Evolutionary conservation across 2,888 invertebrate genomes (phyloP).

Genomic region (Pterostichus madidus): DNA sequence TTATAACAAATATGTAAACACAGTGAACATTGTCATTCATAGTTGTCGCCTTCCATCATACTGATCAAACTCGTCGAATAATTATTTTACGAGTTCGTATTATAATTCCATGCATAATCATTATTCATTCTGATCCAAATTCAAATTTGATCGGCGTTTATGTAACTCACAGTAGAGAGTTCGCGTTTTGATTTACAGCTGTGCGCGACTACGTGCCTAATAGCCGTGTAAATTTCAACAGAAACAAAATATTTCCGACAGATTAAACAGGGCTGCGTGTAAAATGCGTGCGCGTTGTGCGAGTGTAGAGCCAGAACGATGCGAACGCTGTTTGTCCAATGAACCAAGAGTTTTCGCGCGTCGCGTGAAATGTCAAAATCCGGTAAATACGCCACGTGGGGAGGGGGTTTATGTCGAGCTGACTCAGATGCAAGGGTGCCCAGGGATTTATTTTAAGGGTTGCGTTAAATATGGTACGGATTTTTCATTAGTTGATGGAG

Average conservation of each 20-base stretch:
- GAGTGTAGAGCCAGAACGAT: neutral
- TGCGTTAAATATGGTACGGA: slow-evolving; percentile 43
- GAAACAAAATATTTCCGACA: slow-evolving; percentile 46
- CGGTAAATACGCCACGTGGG: slow-evolving; percentile 38
- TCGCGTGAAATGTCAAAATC: slow-evolving; percentile 57
- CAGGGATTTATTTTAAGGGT: slow-evolving; percentile 44
- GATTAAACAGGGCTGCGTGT: slow-evolving; percentile 30
- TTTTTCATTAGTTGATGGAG: slow-evolving; percentile 52
- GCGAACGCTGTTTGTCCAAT: slow-evolving; percentile 38
- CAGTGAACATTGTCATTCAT: neutral
- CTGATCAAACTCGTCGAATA: slow-evolving; percentile 16
- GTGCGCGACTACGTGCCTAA: slow-evolving; percentile 38
- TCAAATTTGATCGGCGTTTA: slow-evolving; percentile 45
- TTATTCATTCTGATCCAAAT: slow-evolving; percentile 44
- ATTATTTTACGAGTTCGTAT: slow-evolving; percentile 35
- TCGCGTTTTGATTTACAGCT: slow-evolving; percentile 14
- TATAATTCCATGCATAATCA: slow-evolving; percentile 50
- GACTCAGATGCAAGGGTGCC: slow-evolving; percentile 28
- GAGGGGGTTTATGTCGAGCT: neutral
- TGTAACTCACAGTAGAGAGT: slow-evolving; percentile 3
- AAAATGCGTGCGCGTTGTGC: slow-evolving; percentile 1
- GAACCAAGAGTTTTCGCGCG: slow-evolving; percentile 44
- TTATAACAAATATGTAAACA: slow-evolving; percentile 17
- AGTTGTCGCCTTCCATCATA: slow-evolving; percentile 33
- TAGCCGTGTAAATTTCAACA: slow-evolving; percentile 52